Evolutionary conservation across 2,113 vertebrate genomes (phyloP).

Genomic region (Cavia aperea): DNA sequence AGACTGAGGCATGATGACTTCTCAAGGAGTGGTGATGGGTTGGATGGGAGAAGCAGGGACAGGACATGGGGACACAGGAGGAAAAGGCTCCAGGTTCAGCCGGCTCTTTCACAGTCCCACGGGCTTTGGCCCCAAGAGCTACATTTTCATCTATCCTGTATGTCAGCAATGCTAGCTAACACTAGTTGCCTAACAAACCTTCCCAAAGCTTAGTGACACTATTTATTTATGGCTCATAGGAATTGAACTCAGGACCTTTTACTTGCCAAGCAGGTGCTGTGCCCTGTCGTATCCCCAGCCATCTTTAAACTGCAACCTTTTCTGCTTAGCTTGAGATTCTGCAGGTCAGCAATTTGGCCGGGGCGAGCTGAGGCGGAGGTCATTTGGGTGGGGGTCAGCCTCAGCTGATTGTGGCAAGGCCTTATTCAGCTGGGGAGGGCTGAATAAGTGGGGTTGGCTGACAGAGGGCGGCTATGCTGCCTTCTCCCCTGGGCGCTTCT

Average conservation of each 20-base stretch:
- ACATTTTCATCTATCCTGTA: background rate
- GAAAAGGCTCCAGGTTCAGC: background rate
- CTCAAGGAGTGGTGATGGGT: background rate
- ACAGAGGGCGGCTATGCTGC: background rate
- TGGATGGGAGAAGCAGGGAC: background rate
- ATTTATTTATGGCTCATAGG: background rate
- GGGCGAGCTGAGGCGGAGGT: background rate
- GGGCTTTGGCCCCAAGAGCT: background rate
- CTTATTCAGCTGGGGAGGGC: background rate
- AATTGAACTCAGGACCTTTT: background rate
- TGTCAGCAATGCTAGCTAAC: background rate
- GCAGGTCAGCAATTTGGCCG: background rate
- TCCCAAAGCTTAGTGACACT: background rate
- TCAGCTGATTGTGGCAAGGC: background rate
- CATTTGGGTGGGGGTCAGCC: background rate
- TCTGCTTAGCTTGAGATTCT: background rate
- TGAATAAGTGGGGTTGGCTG: no score
- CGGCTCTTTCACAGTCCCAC: background rate
- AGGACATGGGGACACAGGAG: background rate
- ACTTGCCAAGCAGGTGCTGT: background rate
- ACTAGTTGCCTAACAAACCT: background rate
- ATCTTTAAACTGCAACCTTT: background rate
- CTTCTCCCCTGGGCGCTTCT: background rate
- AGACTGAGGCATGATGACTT: background rate
- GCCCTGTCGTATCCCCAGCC: background rate